Conservation (phyloP, 1,140 invertebrate species). For the Cyclargus thomasi region DNA sequence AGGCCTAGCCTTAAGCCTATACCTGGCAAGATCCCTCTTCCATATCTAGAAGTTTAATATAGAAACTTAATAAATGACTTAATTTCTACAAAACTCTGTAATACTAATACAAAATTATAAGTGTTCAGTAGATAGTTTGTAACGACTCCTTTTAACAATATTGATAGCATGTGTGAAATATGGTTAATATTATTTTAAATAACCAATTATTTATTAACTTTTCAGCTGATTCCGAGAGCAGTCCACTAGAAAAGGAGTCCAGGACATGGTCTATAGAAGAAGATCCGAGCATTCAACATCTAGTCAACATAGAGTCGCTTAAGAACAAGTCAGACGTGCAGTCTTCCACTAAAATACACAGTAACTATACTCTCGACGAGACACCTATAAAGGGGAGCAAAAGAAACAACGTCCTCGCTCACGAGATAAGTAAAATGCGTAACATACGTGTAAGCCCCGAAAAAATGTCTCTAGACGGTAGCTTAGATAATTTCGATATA, state of each 20-base stretch:
- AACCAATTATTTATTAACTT: slow-evolving; percentile 11
- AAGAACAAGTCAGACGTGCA: slow-evolving; percentile 40
- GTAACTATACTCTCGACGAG: slow-evolving; percentile 42
- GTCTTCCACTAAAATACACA: slow-evolving; percentile 45
- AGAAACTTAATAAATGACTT: too few relatives aligned
- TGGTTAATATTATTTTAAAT: too few relatives aligned
- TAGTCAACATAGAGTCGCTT: slow-evolving; percentile 39
- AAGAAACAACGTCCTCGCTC: slow-evolving; percentile 41
- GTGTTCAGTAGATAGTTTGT: too few relatives aligned
- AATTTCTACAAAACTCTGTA: too few relatives aligned
- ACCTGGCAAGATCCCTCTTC: too few relatives aligned
- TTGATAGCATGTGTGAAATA: too few relatives aligned
- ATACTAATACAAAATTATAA: too few relatives aligned
- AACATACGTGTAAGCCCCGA: slow-evolving; percentile 40
- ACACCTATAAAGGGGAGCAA: slow-evolving; percentile 60
- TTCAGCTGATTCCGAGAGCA: slow-evolving; percentile 45
- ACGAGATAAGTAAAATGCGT: slow-evolving; percentile 66
- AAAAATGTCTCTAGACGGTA: slow-evolving; percentile 67
- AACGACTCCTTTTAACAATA: too few relatives aligned
- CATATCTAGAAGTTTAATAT: too few relatives aligned
- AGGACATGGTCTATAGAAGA: slow-evolving; percentile 50
- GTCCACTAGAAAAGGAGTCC: slow-evolving; percentile 28
- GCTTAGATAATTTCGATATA: slow-evolving; percentile 58
- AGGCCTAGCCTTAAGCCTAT: too few relatives aligned
- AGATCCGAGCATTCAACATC: slow-evolving; percentile 43